A percentile compares a stretch with the other conserved stretches of the same genome.
Evolutionary conservation across 2,888 invertebrate genomes (phyloP).

Genomic region (Phoenoteleia sp.): DNA sequence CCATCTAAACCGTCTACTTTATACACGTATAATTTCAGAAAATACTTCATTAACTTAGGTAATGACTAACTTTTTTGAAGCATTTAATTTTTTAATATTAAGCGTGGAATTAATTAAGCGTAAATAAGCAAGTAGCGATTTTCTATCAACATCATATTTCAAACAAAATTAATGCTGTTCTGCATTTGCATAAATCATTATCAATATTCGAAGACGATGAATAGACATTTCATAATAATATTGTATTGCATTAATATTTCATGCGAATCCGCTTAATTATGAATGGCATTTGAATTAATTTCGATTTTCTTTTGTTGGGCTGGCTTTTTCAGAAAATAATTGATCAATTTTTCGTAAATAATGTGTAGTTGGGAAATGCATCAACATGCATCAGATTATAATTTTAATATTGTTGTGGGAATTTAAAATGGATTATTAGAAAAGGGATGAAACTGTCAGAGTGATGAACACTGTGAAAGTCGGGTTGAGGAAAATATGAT

Average conservation of each 20-base stretch:
- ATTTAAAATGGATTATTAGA: background rate
- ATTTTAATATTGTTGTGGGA: too few relatives aligned
- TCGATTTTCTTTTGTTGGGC: background rate
- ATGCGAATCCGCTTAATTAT: conserved; percentile 11
- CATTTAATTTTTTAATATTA: conserved; percentile 22
- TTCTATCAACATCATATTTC: background rate
- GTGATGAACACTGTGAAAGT: too few relatives aligned
- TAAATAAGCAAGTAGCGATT: conserved; percentile 1
- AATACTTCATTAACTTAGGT: conserved; percentile 48
- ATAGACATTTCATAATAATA: conserved; percentile 18
- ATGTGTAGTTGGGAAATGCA: background rate
- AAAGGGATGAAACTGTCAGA: conserved; percentile 8
- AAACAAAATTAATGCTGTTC: background rate
- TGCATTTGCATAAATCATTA: conserved; percentile 25
- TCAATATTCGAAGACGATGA: conserved; percentile 1
- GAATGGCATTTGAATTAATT: background rate
- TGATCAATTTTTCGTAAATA: background rate
- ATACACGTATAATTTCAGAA: conserved; percentile 37
- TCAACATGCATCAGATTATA: background rate
- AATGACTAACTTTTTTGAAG: conserved; percentile 39
- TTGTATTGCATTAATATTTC: conserved; percentile 1
- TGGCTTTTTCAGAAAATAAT: too few relatives aligned
- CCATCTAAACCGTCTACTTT: conserved; percentile 36
- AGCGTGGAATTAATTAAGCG: conserved; percentile 15
- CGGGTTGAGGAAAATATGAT: too few relatives aligned